A percentile compares a stretch with the other conserved stretches of the same genome.
phyloP scores from a whole-genome alignment of 2,888 invertebrate species.

The Omphaloscelis lunosa region DNA sequence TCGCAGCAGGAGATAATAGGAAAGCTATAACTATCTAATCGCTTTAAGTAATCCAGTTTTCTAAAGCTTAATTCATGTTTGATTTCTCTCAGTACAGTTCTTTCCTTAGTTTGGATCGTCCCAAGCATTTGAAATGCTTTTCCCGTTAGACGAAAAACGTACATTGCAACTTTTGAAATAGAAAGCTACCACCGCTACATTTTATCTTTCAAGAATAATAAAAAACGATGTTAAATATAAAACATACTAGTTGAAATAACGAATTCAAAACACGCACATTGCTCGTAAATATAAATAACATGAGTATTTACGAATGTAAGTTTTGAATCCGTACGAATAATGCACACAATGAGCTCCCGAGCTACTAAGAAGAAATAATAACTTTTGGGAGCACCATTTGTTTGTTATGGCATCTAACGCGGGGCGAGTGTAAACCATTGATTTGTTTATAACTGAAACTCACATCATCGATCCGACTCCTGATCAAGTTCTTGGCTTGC shows the following conservation, averaged over 20 bases:
- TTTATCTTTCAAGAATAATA: neutral
- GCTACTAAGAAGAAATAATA: no score
- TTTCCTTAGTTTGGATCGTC: slow-evolving; percentile 8
- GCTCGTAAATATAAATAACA: slow-evolving; percentile 19
- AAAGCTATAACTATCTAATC: slow-evolving; percentile 20
- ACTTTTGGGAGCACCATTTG: neutral
- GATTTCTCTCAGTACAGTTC: slow-evolving; percentile 23
- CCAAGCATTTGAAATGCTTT: slow-evolving; percentile 9
- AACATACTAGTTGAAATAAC: neutral
- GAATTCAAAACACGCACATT: slow-evolving; percentile 6
- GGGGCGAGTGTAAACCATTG: slow-evolving; percentile 14
- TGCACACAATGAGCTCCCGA: slow-evolving; percentile 27
- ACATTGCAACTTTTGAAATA: slow-evolving; percentile 3
- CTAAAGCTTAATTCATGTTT: slow-evolving; percentile 23
- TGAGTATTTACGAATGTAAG: slow-evolving; percentile 5
- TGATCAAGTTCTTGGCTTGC: slow-evolving; percentile 92
- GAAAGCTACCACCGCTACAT: neutral
- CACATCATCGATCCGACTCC: slow-evolving; percentile 92
- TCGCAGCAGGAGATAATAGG: neutral
- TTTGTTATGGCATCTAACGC: slow-evolving; percentile 22
- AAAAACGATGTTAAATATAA: neutral
- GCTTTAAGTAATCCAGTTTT: slow-evolving; percentile 19
- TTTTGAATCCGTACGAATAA: slow-evolving; percentile 16
- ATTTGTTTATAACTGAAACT: slow-evolving; percentile 73
- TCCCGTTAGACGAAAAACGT: slow-evolving; percentile 9